Evolutionary conservation across 2,113 vertebrate genomes (phyloP), one percentile per base, ranked within the genome.

Genomic region (Syngnathus typhle): DNA sequence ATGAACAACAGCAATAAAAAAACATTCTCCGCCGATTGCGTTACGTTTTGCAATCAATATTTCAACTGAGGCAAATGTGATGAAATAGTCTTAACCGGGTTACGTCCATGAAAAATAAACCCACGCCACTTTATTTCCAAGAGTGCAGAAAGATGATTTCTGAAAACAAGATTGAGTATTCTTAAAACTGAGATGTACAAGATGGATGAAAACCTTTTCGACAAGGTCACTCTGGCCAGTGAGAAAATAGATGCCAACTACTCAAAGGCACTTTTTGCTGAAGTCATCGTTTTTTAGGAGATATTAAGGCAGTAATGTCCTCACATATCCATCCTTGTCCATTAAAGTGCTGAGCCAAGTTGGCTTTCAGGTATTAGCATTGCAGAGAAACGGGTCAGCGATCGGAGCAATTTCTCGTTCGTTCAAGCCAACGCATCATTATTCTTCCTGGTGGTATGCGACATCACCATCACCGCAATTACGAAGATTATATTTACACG

Each of bases 401-500:
- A 41, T 15, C n/a, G 7, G n/a, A 61, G 43, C 18, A n/a, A 13
- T 41, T 2, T 60, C 52, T 46, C 18, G 62, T 68, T 56, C 41
- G 44, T 47, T 46, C 13, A 32, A 76, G 61, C 27, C 38, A 73
- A 60, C 18, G 38, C 58, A 60, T 49, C 23, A 61, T 47, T 59
- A 64, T 69, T 63, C 54, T 75, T 76, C 74, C 69, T 66, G 47
- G 54, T 38, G 27, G 63, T 7, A 72, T 79, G 67, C 78, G 71
- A 84, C 73, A 82, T 32, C 27, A 69, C 81, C 81, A 79, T 36
- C 27, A 67, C 60, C 68, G 70, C 62, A 86, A 84, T 75, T 70
- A 76, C 23, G 52, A 23, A 62, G 66, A 84, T 86, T 89, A 84
- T 80, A 56, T 85, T 78, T 52, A 66, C 44, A 84, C 77, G 72